Evolutionary conservation across 2,797 vertebrate species (phyloP), one percentile per base, ranked within the genome.

Genomic region (Gastrophryne carolinensis): DNA sequence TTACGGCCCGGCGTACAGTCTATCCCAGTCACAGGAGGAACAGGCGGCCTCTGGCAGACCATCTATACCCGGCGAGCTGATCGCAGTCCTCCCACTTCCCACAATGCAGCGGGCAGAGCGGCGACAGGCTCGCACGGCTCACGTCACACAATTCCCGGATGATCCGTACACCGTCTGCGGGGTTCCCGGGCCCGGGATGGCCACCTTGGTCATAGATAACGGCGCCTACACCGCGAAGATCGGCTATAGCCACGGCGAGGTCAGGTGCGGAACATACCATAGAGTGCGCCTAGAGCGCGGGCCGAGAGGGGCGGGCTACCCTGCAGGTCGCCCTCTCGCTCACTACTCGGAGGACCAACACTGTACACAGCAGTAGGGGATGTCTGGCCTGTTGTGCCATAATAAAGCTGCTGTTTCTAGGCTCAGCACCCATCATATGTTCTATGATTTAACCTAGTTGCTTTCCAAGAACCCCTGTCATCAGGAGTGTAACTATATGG

Each of bases 141-240:
- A 54, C 27, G 53, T 54, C 50, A 54, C 60, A 53, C 35, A 50
- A 34, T 61, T 57, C 29, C 67, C 60, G 67, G 67, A 65, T 64
- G 57, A 19, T 57, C 62, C 49, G 7, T 58, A 54, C 15, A 72
- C 69, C 13, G 56, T 72, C 13, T 75, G 58, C 70, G 53, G 63
- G 37, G 63, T 67, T 19, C 37, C 63, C 13, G 52, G 63, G 35
- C 66, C 66, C 61, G 24, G 64, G 64, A 98, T 99, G 97, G 90
- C 94, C 8, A 97, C 96, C 0, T 83, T 98, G 37, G 94, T 98
- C 62, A 81, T 99, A 85, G 97, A 99, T 80, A 99, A 98, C 80
- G 97, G 97, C 72, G 97, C 97, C 13, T 95, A 94, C 68, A 93
- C 92, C 15, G 96, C 96, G 32, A 99, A 98, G 79, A 96, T 98